These are phyloP conservation scores for Coenobita brevimanus DNA, from an alignment of 1,140 invertebrate genomes.

Conservation along the genomic window DNA sequence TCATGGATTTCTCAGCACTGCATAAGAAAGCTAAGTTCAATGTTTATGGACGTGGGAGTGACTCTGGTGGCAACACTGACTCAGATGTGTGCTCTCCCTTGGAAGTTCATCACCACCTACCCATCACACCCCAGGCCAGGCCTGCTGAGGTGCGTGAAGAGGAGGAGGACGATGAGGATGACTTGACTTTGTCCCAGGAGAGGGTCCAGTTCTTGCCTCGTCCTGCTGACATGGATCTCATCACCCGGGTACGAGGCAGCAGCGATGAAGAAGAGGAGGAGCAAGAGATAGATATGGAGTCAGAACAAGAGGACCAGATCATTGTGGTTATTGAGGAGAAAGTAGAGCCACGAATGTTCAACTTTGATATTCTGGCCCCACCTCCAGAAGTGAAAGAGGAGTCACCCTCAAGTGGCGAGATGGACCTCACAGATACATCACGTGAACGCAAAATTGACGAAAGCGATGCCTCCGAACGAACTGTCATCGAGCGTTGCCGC, in stretches of 20 bases:
- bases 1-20: slow-evolving; percentile 62
- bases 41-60: slow-evolving; percentile 65
- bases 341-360: slow-evolving; percentile 52
- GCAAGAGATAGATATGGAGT: slow-evolving; percentile 70
- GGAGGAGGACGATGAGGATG: slow-evolving; percentile 76
- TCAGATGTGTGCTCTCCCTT: slow-evolving; percentile 68
- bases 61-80: slow-evolving; percentile 69
- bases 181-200: slow-evolving; percentile 72
- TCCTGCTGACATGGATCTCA: slow-evolving; percentile 76
- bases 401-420: slow-evolving; percentile 67
- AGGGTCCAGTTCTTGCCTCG: slow-evolving; percentile 75
- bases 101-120: slow-evolving; percentile 70
- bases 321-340: slow-evolving; percentile 68
- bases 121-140: slow-evolving; percentile 10
- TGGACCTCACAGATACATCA: slow-evolving; percentile 60
- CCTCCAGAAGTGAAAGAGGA: slow-evolving; percentile 67
- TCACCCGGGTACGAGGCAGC: slow-evolving; percentile 73
- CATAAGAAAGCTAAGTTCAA: slow-evolving; percentile 66
- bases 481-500: slow-evolving; percentile 64
- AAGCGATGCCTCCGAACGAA: slow-evolving; percentile 67
- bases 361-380: slow-evolving; percentile 63
- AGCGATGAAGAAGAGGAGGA: slow-evolving; percentile 69
- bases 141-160: slow-evolving; percentile 78
- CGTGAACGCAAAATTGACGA: slow-evolving; percentile 65
- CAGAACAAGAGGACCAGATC: slow-evolving; percentile 70